These are phyloP conservation scores for Polyergus mexicanus DNA, from an alignment of 1,140 invertebrate genomes.

Conservation along the genomic window DNA sequence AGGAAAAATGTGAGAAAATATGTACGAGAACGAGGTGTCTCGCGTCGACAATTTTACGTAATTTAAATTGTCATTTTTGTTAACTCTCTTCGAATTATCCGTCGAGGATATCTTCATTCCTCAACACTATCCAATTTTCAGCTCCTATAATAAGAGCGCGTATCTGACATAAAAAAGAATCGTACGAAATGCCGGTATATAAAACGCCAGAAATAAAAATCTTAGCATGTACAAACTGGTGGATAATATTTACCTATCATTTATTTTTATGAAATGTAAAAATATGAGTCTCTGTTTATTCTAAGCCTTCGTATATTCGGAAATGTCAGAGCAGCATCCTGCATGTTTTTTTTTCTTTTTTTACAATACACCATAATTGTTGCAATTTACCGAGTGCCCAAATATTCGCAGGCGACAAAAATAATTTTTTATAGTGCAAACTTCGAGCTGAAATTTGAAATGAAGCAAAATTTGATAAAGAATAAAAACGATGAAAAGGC, in stretches of 20 bases:
- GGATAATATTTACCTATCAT: no score
- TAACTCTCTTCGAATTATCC: background rate
- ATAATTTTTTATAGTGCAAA: background rate
- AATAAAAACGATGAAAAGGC: conserved; percentile 28
- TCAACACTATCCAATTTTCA: no score
- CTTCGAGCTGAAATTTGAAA: background rate
- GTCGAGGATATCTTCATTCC: background rate
- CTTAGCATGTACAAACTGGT: no score
- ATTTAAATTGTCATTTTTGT: background rate
- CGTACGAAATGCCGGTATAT: no score
- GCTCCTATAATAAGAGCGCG: no score
- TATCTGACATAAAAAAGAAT: no score
- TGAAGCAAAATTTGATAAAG: background rate
- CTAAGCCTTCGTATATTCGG: background rate
- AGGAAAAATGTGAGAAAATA: background rate
- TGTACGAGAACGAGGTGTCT: background rate
- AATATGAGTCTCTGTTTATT: no score
- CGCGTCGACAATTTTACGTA: background rate
- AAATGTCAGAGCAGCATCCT: background rate
- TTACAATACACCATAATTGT: background rate
- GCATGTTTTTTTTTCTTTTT: conserved; percentile 2
- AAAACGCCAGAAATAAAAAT: no score
- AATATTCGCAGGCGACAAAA: background rate
- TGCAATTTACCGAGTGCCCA: background rate
- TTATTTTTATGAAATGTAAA: no score